Evolutionary conservation across 2,888 invertebrate genomes (phyloP), one percentile per base, ranked within the genome.

Genomic region (Latrodectus elegans): DNA sequence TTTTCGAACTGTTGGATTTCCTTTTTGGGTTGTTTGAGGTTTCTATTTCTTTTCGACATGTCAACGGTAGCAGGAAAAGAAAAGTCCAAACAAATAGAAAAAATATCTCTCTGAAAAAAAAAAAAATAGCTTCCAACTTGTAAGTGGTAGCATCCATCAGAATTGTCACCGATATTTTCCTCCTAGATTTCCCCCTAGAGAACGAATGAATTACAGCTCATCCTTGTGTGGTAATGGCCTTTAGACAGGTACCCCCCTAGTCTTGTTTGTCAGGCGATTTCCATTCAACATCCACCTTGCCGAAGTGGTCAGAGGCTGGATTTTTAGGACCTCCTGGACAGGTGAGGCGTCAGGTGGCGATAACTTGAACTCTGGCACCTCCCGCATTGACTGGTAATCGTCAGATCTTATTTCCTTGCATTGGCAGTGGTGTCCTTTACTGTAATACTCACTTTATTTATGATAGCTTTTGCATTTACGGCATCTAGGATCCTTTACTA

Each of bases 291-390:
- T 38, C 38, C 38, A 38, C 38, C 38, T 38, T 38, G 38, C 38
- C 38, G 38, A 38, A n/a, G n/a, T 60, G 10, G 60, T 11, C 60
- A 60, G 60, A 60, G 60, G 60, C 6, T 10, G 60, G n/a, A 60
- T 60, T 10, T 60, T 60, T 60, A 60, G 60, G n/a, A 60, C 60
- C 60, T 60, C 60, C n/a, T 60, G 60, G 60, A 60, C 60, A 60
- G 60, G 60, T 60, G 12, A 60, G 60, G 60, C 60, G 60, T 60
- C 60, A 60, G 60, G 60, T 60, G 60, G 12, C 12, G 60, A 60
- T 60, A 60, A 60, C 14, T 60, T 60, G 60, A 60, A 60, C n/a
- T 12, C n/a, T 60, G 14, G 6, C n/a, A 60, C 60, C 60, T 60
- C 60, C 60, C 60, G 10, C 60, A 60, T n/a, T 60, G 60, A 60